Base-by-base conservation (phyloP, 1,140 invertebrate species). In the Dreissena rostriformis region DNA sequence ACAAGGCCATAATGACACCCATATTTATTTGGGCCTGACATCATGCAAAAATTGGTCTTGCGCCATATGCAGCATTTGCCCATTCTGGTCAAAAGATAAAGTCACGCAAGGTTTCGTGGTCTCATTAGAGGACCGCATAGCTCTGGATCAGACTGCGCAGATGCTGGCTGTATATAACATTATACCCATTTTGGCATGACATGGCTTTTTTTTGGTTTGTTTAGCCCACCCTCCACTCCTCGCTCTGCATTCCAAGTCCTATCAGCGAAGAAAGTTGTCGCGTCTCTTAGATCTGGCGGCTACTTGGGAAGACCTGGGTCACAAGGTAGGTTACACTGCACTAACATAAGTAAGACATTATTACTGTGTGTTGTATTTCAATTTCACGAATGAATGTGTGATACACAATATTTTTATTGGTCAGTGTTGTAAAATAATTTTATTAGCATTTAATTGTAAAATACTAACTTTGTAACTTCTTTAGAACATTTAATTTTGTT, bases 241-340 rank as follows among this genome's bases (percentile, higher is more conserved):
- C 57, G 71, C 26, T 82, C 77, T 5, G 12, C 79, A 24, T 82
- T 73, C 57, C 70, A 82, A 61, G 86, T 91, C 4, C 68, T 91
- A 55, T 91, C 90, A 28, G 84, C 87, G 14, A 81, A 85, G 39
- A 90, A 90, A 66, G 72, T 91, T 39, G 78, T 86, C 53, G 89
- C 87, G 19, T 91, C 90, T 22, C 74, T 91, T n/a, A 88, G 86
- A 63, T 90, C 90, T 28, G 70, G 82, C 7, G 88, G 71, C 29
- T 90, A 90, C 29, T 74, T 90, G 52, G 90, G 89, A 29, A 81
- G 90, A 76, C 87, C 89, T 28, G 71, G 72, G 6, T 88, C 87
- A 57, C 75, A 78, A 82, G 86, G 89, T 89, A 87, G 78, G 61
- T 24, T n/a, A 28, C 4, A 28, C 63, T n/a, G 53, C 49, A 24